Evolutionary conservation across 2,888 invertebrate genomes (phyloP).

Genomic region (Campoplex capitator): DNA sequence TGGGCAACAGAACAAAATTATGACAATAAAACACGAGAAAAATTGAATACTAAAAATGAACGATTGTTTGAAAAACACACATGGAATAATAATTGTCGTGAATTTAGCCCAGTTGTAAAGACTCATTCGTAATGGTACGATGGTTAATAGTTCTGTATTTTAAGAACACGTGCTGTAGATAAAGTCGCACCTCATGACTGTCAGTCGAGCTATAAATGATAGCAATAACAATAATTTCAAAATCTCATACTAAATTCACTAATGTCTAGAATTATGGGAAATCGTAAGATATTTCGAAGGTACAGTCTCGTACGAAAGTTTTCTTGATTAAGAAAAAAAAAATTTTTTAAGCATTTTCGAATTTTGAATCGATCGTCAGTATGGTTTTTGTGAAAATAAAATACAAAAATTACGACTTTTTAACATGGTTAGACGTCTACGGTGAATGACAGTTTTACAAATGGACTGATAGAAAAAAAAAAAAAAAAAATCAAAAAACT

Average conservation of each 20-base stretch:
- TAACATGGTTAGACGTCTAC: no score
- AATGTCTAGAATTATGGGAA: not conserved
- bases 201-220: not conserved
- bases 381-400: no score
- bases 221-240: not conserved
- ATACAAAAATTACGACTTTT: no score
- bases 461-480: no score
- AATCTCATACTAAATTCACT: not conserved
- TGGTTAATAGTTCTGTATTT: not conserved
- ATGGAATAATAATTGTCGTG: not conserved
- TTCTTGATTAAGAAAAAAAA: not conserved
- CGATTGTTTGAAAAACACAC: not conserved
- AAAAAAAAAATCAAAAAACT: no score
- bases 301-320: not conserved
- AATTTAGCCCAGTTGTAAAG: not conserved
- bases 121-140: not conserved
- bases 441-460: no score
- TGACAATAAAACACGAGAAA: not conserved
- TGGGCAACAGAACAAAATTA: not conserved
- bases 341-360: no score
- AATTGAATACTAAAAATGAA: not conserved
- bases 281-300: not conserved
- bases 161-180: slow-evolving; percentile 8
- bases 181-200: slow-evolving; percentile 4
- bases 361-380: no score